A percentile compares a stretch with the other conserved stretches of the same genome.
Conservation (phyloP, 2,113 vertebrate species). For the Lepus americanus region DNA sequence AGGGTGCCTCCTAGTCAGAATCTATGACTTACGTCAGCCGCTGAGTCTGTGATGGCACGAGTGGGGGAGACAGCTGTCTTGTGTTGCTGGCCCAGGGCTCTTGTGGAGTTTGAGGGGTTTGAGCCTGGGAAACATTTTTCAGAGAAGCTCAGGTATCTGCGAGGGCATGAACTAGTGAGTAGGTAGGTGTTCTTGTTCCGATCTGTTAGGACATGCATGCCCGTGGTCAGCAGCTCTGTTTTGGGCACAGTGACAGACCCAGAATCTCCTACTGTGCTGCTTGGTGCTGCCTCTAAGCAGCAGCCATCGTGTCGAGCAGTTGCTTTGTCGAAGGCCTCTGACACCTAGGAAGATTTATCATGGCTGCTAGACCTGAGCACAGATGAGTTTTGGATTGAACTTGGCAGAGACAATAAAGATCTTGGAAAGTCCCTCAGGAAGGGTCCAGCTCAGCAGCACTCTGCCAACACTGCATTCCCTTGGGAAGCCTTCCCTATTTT, state of each 20-base stretch:
- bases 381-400: constrained; percentile 34
- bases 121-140: background rate
- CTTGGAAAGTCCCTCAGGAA: constrained; percentile 38
- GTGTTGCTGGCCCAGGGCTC: background rate
- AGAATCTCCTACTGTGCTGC: background rate
- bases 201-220: background rate
- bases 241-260: background rate
- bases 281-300: background rate
- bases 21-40: background rate
- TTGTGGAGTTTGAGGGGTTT: background rate
- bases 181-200: background rate
- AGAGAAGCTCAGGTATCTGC: background rate
- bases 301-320: background rate
- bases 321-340: constrained; percentile 26
- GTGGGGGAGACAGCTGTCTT: background rate
- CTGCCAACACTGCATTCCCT: background rate
- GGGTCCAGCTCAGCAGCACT: background rate
- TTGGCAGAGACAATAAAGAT: background rate
- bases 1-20: background rate
- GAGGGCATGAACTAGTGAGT: background rate
- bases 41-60: background rate
- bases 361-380: background rate
- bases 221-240: background rate
- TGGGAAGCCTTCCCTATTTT: background rate
- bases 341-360: constrained; percentile 21